Percentiles rank a stretch among this genome's conserved stretches.
Evolutionary conservation across 23 tunicate genomes (phyloP).

Genomic region (Diplosoma virens): DNA sequence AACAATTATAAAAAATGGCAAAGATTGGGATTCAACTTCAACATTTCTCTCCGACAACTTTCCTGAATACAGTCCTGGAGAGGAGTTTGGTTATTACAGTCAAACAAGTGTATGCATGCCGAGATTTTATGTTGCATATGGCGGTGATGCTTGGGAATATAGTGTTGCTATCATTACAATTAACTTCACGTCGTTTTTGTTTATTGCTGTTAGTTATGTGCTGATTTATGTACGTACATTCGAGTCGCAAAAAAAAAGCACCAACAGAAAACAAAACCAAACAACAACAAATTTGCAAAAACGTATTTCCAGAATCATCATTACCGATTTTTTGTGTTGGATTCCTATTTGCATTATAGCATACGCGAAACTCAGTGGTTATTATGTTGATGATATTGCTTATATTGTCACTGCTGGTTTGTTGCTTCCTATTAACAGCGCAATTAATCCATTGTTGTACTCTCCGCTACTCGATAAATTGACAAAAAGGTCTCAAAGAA

Average conservation of each 20-base stretch:
- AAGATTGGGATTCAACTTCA: not conserved
- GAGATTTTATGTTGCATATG: slow-evolving; percentile 6
- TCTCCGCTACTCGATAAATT: no score
- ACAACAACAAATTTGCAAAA: slow-evolving; percentile 15
- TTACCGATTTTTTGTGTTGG: slow-evolving; percentile 42
- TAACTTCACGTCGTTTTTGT: slow-evolving; percentile 9
- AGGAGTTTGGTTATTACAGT: slow-evolving; percentile 8
- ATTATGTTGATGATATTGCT: not conserved
- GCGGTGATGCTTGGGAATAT: not conserved
- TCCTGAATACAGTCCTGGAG: not conserved
- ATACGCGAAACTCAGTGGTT: not conserved
- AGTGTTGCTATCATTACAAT: not conserved
- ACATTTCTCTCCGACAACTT: not conserved
- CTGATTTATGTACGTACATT: not conserved
- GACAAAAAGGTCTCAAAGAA: no score
- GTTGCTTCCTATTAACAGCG: slow-evolving; percentile 43
- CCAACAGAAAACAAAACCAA: not conserved
- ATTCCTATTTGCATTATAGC: slow-evolving; percentile 39
- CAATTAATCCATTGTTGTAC: slow-evolving; percentile 36
- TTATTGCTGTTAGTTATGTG: slow-evolving; percentile 5
- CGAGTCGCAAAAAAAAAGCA: not conserved
- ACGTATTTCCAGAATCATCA: slow-evolving; percentile 7
- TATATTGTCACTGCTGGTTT: slow-evolving; percentile 6
- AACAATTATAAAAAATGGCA: not conserved
- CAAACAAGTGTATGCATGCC: slow-evolving; percentile 22